Conservation (phyloP, 2,797 vertebrate genomes). For the Tokudaia tokunoshimensis region DNA sequence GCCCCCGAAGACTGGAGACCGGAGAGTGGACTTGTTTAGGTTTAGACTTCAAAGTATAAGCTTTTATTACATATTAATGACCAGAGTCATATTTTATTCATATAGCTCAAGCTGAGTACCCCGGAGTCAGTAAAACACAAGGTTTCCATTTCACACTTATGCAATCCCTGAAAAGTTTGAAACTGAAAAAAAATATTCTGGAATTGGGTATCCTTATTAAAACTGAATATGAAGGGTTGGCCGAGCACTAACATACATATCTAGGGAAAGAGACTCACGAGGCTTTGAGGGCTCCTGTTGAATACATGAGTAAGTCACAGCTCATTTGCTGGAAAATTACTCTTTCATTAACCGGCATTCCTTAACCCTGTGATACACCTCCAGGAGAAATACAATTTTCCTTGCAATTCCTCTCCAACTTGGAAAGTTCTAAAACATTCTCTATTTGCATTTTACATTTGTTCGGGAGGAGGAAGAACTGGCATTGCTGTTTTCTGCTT, state of each 20-base stretch:
- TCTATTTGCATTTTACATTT: conserved; percentile 35
- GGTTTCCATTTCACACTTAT: conserved; percentile 61
- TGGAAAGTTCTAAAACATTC: conserved; percentile 47
- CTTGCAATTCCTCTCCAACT: conserved; percentile 10
- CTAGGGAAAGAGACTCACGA: background rate
- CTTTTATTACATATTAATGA: conserved; percentile 83
- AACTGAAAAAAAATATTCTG: conserved; percentile 29
- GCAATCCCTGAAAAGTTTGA: conserved; percentile 56
- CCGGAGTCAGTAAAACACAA: conserved; percentile 60
- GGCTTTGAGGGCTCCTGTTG: background rate
- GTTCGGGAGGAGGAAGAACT: background rate
- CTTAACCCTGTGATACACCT: background rate
- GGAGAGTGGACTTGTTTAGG: conserved; percentile 75
- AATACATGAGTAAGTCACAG: conserved; percentile 26
- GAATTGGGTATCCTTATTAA: conserved; percentile 17
- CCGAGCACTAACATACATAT: conserved; percentile 25
- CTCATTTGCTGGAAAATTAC: conserved; percentile 39
- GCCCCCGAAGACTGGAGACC: conserved; percentile 45
- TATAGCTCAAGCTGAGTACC: conserved; percentile 75
- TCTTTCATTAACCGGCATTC: conserved; percentile 34
- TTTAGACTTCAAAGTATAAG: conserved; percentile 74
- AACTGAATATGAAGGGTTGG: conserved; percentile 38
- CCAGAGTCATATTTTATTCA: conserved; percentile 82
- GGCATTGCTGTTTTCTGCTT: background rate
- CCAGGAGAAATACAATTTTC: background rate